Conservation (phyloP, 2,888 invertebrate genomes). For the Sinhomidia bicolor region DNA sequence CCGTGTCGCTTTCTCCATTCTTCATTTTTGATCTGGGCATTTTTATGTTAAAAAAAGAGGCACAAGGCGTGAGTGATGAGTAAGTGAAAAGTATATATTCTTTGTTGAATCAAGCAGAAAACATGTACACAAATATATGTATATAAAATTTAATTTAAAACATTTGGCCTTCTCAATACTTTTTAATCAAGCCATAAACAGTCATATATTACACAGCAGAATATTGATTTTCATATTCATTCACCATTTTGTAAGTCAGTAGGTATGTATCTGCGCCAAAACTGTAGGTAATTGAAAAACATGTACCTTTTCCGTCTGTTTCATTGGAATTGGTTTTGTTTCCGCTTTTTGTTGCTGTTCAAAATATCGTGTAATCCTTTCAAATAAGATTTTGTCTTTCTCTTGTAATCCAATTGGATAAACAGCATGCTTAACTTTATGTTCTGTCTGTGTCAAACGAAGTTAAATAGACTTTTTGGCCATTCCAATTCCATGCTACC, state of each 20-base stretch:
- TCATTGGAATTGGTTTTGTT: neutral
- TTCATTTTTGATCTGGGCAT: neutral
- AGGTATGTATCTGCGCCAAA: neutral
- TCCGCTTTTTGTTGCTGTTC: neutral
- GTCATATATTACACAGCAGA: too few relatives aligned
- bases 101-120: too few relatives aligned
- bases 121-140: too few relatives aligned
- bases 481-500: neutral
- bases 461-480: neutral
- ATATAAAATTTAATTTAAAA: too few relatives aligned
- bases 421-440: neutral
- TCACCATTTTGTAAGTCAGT: too few relatives aligned
- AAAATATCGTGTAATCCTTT: slow-evolving; percentile 30
- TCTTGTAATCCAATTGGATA: slow-evolving; percentile 41
- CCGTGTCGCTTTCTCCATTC: neutral
- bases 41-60: neutral
- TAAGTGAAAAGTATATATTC: too few relatives aligned
- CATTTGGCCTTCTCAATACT: too few relatives aligned
- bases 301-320: neutral
- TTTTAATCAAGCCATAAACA: too few relatives aligned
- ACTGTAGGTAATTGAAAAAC: neutral
- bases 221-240: too few relatives aligned
- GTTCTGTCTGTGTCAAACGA: slow-evolving; percentile 6
- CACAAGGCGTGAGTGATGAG: too few relatives aligned
- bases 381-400: slow-evolving; percentile 36